Percentiles rank a stretch among this genome's conserved stretches.
These are phyloP conservation scores for Holothuria scabra DNA, from an alignment of 53 echinoderm and acorn worm species.

Conservation along the genomic window DNA sequence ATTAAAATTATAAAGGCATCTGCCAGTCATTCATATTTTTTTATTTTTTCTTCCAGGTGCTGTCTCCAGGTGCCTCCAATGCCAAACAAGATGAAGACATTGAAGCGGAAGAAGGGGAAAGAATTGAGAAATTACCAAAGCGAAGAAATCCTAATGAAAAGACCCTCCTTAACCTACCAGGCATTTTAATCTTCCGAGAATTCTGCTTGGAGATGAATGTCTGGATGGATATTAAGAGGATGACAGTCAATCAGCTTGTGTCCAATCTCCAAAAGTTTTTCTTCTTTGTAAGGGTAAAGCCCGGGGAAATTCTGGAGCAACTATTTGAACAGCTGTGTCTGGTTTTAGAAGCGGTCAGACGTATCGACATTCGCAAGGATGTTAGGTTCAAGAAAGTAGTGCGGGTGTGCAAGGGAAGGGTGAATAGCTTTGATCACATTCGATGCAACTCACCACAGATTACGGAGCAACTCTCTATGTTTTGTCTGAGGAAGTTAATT, in stretches of 20 bases:
- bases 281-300: conserved; percentile 34
- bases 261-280: conserved; percentile 42
- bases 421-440: conserved; percentile 34
- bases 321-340: conserved; percentile 36
- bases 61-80: no score
- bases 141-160: conserved; percentile 1
- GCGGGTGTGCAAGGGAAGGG: conserved; percentile 6
- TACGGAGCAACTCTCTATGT: conserved; percentile 43
- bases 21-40: no score
- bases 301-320: conserved; percentile 21
- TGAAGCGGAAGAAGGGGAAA: no score
- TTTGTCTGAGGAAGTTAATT: conserved; percentile 41
- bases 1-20: no score
- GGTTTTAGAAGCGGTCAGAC: conserved; percentile 6
- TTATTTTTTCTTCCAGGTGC: no score
- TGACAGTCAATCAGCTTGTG: conserved; percentile 2
- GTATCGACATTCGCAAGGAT: conserved; percentile 20
- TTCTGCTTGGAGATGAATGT: conserved; percentile 37
- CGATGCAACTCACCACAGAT: conserved; percentile 37
- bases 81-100: no score
- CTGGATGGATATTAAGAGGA: conserved; percentile 30
- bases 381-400: conserved; percentile 36
- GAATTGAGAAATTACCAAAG: no score
- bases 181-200: conserved; percentile 8
- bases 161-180: conserved; percentile 13